Conservation (phyloP, 2,888 invertebrate genomes). For the Drosophila formosana region DNA sequence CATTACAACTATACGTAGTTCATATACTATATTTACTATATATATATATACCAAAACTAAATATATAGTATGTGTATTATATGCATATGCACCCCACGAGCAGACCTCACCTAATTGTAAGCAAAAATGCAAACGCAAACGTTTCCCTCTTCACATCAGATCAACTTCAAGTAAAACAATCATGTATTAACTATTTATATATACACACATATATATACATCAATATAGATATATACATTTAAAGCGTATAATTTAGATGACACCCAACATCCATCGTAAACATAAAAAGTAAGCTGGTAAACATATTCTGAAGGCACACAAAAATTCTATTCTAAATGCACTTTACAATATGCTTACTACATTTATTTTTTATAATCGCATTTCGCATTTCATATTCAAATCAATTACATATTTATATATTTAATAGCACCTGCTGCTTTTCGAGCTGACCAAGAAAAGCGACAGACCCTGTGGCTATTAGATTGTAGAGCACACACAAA, state of each 20-base stretch:
- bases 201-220: conserved; percentile 41
- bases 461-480: conserved; percentile 56
- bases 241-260: conserved; percentile 39
- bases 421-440: conserved; percentile 63
- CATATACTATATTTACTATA: conserved; percentile 27
- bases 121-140: conserved; percentile 52
- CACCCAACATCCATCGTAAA: conserved; percentile 25
- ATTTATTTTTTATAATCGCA: conserved; percentile 62
- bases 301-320: conserved; percentile 47
- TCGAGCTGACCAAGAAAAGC: conserved; percentile 62
- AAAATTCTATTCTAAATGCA: conserved; percentile 23
- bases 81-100: conserved; percentile 71
- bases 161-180: conserved; percentile 57
- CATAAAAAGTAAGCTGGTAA: conserved; percentile 59
- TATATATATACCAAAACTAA: conserved; percentile 16
- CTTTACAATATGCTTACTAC: conserved; percentile 57
- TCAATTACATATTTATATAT: conserved; percentile 11
- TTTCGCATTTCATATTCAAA: conserved; percentile 27
- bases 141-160: conserved; percentile 47
- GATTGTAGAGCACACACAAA: conserved; percentile 18
- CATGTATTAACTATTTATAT: conserved; percentile 75
- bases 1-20: conserved; percentile 46
- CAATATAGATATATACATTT: conserved; percentile 40
- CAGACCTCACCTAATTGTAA: conserved; percentile 79
- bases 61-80: conserved; percentile 37